Evolutionary conservation across 2,888 invertebrate genomes (phyloP).

Genomic region (Tuberolachnus salignus): DNA sequence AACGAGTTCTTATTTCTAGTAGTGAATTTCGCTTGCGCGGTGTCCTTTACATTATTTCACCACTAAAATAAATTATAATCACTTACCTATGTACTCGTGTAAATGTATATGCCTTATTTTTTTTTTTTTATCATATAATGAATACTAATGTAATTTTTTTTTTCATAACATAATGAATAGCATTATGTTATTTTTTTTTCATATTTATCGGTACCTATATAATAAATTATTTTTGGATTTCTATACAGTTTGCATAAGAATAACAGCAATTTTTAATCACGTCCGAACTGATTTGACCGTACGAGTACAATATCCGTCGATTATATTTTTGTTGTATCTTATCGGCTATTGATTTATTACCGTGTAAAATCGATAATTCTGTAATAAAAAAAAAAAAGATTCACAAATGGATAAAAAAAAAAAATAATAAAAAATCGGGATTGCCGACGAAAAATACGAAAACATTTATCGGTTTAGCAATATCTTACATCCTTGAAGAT

Average conservation of each 20-base stretch:
- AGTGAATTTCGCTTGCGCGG: not conserved
- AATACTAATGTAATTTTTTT: not conserved
- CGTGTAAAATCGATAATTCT: too few relatives aligned
- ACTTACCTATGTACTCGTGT: not conserved
- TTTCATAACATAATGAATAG: not conserved
- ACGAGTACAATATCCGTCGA: too few relatives aligned
- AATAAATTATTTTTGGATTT: not conserved
- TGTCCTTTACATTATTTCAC: constrained; percentile 19
- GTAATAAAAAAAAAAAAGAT: too few relatives aligned
- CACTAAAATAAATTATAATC: constrained; percentile 18
- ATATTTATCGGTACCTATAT: not conserved
- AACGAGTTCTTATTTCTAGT: constrained; percentile 20
- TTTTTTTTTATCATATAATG: not conserved
- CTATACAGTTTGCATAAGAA: not conserved
- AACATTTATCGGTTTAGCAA: constrained; percentile 38
- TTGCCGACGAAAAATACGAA: not conserved
- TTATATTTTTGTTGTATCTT: too few relatives aligned
- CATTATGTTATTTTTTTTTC: not conserved
- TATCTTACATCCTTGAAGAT: constrained; percentile 29
- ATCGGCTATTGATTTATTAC: too few relatives aligned
- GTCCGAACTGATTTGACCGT: not conserved
- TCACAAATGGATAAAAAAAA: too few relatives aligned
- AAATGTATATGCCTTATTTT: not conserved
- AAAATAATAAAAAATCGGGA: too few relatives aligned
- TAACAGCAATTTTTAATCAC: constrained; percentile 22